Base-by-base conservation (phyloP, 2,888 invertebrate species). In the Andrena bicolor region DNA sequence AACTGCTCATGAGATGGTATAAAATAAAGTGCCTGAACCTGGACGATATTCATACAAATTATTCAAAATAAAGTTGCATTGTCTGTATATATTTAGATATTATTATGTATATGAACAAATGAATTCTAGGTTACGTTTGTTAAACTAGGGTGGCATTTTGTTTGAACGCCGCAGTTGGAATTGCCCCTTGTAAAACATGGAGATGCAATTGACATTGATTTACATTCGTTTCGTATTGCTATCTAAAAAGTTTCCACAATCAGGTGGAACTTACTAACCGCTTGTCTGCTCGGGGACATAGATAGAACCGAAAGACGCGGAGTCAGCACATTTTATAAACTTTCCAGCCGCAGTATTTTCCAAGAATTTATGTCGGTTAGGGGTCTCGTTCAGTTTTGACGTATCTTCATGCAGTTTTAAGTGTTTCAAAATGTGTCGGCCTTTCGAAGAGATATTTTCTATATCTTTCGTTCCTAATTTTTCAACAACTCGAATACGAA, bases 271-370 rank as follows among this genome's bases (percentile, higher is more conserved):
- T 72, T 23, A 28, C 56, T 63, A 69, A 79, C 83, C 63, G 66
- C 71, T 60, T 63, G 51, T 60, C 72, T 61, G 53, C 28, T 41
- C 20, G 48, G 28, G 41, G 63, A 70, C 78, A 68, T 80, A 65
- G 83, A 65, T 83, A 61, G 66, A 71, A 72, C 41, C 65, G 66
- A 41, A 76, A 86, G 84, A 74, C 86, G 81, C 78, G 13, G 35
- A 51, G 68, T 86, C 86, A 81, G 86, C 86, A 66, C 28, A 61
- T 86, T 86, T 86, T 86, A 71, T 73, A 32, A 66, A 48, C 80
- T 69, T 61, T 80, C 75, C 23, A 48, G 70, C 26, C 80, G 49
- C 64, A 68, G 58, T 76, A 76, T 78, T 80, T 69, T 23, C 56
- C 56, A 66, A 73, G 84, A 83, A 86, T 86, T 86, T 86, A 81